Evolutionary conservation across 2,113 vertebrate species (phyloP).

Genomic region (Eubucco bourcierii): DNA sequence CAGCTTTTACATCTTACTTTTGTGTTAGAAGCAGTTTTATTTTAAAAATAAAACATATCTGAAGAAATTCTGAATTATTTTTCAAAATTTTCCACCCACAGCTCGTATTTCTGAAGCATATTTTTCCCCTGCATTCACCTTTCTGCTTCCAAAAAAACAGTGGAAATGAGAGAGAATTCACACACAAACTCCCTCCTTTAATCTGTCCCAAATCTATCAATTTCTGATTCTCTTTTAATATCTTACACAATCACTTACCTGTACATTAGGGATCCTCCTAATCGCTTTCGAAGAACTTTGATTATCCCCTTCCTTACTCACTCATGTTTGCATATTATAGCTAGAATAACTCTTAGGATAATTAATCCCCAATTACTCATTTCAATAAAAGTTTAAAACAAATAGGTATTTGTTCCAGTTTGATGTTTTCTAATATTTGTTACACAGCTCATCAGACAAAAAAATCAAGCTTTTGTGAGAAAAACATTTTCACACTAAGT

Average conservation of each 20-base stretch:
- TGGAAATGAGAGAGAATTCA: neutral
- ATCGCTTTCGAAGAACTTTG: neutral
- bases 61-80: no score
- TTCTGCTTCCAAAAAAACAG: neutral
- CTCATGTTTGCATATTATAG: neutral
- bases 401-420: neutral
- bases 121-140: neutral
- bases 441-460: neutral
- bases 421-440: neutral
- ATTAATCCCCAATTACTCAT: neutral
- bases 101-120: no score
- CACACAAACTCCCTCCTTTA: neutral
- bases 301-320: neutral
- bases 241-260: neutral
- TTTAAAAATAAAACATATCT: no score
- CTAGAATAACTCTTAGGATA: neutral
- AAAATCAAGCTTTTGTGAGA: neutral
- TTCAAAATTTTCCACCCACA: no score
- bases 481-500: neutral
- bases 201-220: neutral
- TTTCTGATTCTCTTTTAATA: neutral
- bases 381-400: neutral
- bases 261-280: neutral
- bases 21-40: no score
- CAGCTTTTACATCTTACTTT: no score